phyloP scores from a whole-genome alignment of 2,113 vertebrate species.

The Nipponia nippon region DNA sequence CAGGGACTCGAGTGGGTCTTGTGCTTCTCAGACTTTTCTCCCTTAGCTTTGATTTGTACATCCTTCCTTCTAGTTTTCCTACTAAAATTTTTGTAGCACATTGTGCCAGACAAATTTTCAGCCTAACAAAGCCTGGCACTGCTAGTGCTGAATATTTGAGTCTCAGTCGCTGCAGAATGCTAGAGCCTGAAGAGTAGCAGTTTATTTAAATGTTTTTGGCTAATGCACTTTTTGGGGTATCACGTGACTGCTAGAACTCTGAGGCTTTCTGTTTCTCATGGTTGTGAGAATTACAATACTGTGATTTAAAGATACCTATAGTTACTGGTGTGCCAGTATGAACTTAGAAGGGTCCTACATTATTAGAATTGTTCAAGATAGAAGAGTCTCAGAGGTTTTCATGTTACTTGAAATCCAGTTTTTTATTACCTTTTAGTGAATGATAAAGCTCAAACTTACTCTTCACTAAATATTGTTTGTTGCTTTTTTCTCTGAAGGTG shows the following conservation, averaged over 20 bases:
- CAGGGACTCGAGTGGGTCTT: neutral
- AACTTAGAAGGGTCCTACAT: neutral
- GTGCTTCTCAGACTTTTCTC: neutral
- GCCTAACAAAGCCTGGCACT: neutral
- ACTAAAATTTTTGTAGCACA: neutral
- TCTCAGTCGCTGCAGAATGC: neutral
- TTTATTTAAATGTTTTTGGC: conserved; percentile 31
- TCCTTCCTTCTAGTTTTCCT: neutral
- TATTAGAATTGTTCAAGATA: neutral
- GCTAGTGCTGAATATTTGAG: neutral
- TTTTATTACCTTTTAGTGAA: neutral
- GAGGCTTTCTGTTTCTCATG: conserved; percentile 16
- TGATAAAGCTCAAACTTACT: neutral
- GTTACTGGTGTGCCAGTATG: neutral
- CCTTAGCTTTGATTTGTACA: neutral
- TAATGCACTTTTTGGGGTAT: neutral
- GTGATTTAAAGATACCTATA: neutral
- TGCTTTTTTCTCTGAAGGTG: neutral
- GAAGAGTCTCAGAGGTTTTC: neutral
- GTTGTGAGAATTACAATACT: neutral
- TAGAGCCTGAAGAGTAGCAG: neutral
- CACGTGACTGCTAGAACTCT: neutral
- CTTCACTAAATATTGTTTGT: neutral
- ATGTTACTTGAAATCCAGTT: neutral
- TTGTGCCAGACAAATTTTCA: neutral